phyloP scores from a whole-genome alignment of 2,888 invertebrate genomes.

The Drosophila recens region DNA sequence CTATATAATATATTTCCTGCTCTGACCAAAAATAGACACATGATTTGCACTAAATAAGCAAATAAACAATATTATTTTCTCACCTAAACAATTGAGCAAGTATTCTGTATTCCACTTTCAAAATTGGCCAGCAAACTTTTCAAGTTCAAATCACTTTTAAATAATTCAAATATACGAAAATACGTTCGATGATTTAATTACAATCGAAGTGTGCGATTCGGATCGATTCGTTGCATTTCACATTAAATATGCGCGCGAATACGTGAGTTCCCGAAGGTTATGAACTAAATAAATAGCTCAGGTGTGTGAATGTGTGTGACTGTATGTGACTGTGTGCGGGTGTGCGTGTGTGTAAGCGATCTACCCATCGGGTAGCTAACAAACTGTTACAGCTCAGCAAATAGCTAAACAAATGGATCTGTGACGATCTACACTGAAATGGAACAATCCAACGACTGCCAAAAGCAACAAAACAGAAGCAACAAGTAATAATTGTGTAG shows the following conservation, averaged over 20 bases:
- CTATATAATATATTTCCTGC: slow-evolving; percentile 52
- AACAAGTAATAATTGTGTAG: slow-evolving; percentile 14
- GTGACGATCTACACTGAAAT: slow-evolving; percentile 35
- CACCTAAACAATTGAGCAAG: slow-evolving; percentile 9
- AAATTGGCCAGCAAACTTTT: slow-evolving; percentile 24
- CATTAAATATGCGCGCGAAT: slow-evolving; percentile 29
- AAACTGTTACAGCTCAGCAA: slow-evolving; percentile 38
- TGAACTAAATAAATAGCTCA: slow-evolving; percentile 29
- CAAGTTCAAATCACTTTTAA: slow-evolving; percentile 36
- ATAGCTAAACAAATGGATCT: slow-evolving; percentile 55
- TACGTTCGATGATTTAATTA: slow-evolving; percentile 8
- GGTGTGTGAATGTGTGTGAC: slow-evolving; percentile 9
- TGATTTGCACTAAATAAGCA: slow-evolving; percentile 50
- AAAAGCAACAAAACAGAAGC: slow-evolving; percentile 54
- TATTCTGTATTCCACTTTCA: neutral
- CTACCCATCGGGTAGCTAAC: neutral
- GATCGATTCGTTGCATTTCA: slow-evolving; percentile 46
- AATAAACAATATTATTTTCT: slow-evolving; percentile 24
- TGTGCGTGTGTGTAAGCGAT: slow-evolving; percentile 1
- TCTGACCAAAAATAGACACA: slow-evolving; percentile 38
- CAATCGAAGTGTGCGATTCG: slow-evolving; percentile 36
- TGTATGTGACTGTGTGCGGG: neutral
- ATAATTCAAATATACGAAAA: slow-evolving; percentile 24
- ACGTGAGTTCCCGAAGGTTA: slow-evolving; percentile 59
- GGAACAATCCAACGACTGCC: slow-evolving; percentile 38